Evolutionary conservation across 2,113 vertebrate genomes (phyloP), one percentile per base, ranked within the genome.

Genomic region (Notarius lentiginosus): DNA sequence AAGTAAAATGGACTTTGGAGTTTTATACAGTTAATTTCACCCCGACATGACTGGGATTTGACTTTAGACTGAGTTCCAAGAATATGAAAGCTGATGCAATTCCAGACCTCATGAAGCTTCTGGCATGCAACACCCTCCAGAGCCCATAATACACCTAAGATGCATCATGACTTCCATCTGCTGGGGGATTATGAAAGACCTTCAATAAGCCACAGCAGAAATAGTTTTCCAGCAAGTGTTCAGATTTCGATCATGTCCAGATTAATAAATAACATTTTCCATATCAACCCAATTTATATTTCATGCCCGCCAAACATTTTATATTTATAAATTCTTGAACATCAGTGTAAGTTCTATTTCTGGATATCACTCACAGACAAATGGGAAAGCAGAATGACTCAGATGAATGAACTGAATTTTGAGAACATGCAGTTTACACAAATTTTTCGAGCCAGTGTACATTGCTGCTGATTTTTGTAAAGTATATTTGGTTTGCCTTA

Each of bases 401-500:
- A 7, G 34, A 41, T 70, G 12, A 70, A 70, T 70, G 0, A 12
- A 30, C 20, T n/a, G 11, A 68, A 17, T 76, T 51, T 27, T 30
- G 1, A 10, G 8, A 58, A 53, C 3, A 30, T 18, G 14, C 51
- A 2, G 30, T 70, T 34, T 70, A 41, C 41, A 47, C 8, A 49
- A 3, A 18, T 41, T 73, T 73, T 73, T 49, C 10, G 27, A 30
- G 24, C 1, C 6, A 79, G 7, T 5, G 14, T 17, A 79, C 12
- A 79, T 4, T 27, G 51, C 51, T 55, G 49, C 11, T 53, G 5
- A 53, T 77, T 27, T 79, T 55, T 55, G 14, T 8, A 55, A 53
- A 77, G 11, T n/a, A 79, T 79, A 55, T 27, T 55, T 77, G 49
- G 73, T 76, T 76, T 51, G 20, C 47, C 51, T 76, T n/a, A 76